Evolutionary conservation across 2,797 vertebrate genomes (phyloP), one percentile per base, ranked within the genome.

Genomic region (Harpagifer antarcticus): DNA sequence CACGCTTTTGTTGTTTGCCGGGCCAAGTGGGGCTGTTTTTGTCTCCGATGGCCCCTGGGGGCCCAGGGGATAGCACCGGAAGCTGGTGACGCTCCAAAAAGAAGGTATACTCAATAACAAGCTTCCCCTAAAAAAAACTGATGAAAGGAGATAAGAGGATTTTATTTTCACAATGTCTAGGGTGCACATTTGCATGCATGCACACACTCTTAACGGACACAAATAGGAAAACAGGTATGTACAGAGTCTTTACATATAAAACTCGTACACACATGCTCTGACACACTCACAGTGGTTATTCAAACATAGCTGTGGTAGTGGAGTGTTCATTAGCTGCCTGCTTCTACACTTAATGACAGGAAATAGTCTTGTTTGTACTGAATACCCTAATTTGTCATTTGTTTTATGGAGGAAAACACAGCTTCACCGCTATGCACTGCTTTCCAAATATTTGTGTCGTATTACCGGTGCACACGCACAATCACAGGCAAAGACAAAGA

Each of bases 1-100:
- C 93, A 96, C 80, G 88, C 94, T 95, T 96, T 95, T 94, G 89
- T 95, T 94, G 92, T 93, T 94, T 90, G 88, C 90, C 78, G 84
- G 91, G 91, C 90, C 91, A 91, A 91, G 84, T 85, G 85, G 88
- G 85, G 88, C 82, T 91, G 87, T 88, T 90, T 90, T 88, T 90
- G 90, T 88, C 87, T 90, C 76, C 53, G 47, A 84, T 88, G 89
- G 88, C 89, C 87, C 86, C 84, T 31, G 44, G 89, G 82, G 83
- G 87, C 85, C 76, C 59, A 65, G 81, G 81, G 91, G 90, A 88
- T 78, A 79, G 83, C 90, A 92, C 90, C 87, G 89, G 92, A 94
- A 93, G 90, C 87, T 87, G 78, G 88, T 92, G 89, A 86, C 76
- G 65, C 84, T 91, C 90, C 82, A 72, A 62, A 88, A 83, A 83